phyloP scores from a whole-genome alignment of 2,113 vertebrate species.

The Romanogobio albipinnatus region DNA sequence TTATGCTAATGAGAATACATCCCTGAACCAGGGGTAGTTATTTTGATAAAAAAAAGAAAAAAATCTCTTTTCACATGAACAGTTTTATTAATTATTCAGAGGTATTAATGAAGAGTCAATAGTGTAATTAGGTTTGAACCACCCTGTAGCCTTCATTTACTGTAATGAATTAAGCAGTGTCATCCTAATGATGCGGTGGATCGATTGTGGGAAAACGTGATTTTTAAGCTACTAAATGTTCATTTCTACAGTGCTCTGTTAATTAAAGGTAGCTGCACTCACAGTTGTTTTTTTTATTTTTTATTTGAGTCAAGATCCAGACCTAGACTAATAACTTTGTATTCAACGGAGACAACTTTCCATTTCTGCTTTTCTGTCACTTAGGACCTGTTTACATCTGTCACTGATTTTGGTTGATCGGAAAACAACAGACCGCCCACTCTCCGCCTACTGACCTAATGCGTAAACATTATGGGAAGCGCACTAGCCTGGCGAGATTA shows the following conservation, averaged over 20 bases:
- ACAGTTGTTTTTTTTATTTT: neutral
- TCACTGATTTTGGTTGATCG: no score
- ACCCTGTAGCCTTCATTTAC: constrained; percentile 53
- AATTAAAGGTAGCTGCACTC: neutral
- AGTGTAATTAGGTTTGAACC: constrained; percentile 57
- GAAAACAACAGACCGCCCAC: no score
- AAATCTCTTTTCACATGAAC: constrained; percentile 38
- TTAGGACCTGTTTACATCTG: neutral
- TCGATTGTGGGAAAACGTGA: constrained; percentile 40
- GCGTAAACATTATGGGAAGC: no score
- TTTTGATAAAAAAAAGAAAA: neutral
- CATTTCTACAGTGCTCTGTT: neutral
- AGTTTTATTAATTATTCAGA: constrained; percentile 67
- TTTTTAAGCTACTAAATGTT: neutral
- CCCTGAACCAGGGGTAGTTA: constrained; percentile 3
- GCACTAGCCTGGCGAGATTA: no score
- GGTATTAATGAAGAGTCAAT: constrained; percentile 69
- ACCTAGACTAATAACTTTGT: neutral
- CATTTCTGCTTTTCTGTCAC: neutral
- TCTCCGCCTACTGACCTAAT: no score
- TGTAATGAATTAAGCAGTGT: constrained; percentile 58
- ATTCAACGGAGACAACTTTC: neutral
- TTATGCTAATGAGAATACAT: neutral
- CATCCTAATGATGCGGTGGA: constrained; percentile 50
- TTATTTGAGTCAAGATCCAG: neutral